Conservation (phyloP, 2,113 vertebrate genomes). For the Oncorhynchus clarkii region DNA sequence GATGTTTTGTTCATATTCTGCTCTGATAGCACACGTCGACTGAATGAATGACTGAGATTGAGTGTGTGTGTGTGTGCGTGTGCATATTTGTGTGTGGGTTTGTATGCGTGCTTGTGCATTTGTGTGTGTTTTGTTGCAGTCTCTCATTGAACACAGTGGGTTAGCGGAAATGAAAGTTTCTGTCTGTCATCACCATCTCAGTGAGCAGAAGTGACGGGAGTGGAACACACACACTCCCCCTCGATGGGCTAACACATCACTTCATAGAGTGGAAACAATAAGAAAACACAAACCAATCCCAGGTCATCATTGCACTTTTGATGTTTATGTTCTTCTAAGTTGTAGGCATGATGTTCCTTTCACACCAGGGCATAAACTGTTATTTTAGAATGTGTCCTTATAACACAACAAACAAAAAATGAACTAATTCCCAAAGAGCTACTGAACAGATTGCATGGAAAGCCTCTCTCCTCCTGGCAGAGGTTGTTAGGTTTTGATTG, state of each 20-base stretch:
- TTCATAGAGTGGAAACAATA: slow-evolving; percentile 45
- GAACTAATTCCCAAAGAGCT: too few relatives aligned
- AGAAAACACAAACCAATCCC: not conserved
- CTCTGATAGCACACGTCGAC: not conserved
- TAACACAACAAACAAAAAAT: too few relatives aligned
- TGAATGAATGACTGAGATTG: too few relatives aligned
- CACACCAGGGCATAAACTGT: not conserved
- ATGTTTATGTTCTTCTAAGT: too few relatives aligned
- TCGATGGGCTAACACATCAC: slow-evolving; percentile 36
- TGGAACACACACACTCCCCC: not conserved
- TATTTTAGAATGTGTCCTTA: too few relatives aligned
- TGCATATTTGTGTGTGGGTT: too few relatives aligned
- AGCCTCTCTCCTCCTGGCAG: too few relatives aligned
- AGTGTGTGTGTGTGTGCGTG: too few relatives aligned
- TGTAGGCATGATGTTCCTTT: not conserved
- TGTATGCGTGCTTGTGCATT: too few relatives aligned
- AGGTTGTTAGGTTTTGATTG: too few relatives aligned
- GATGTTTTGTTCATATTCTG: slow-evolving; percentile 7
- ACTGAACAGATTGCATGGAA: too few relatives aligned
- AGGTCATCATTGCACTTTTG: slow-evolving; percentile 12
- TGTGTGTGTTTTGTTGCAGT: slow-evolving; percentile 24
- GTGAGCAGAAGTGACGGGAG: slow-evolving; percentile 49
- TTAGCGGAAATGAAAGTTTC: slow-evolving; percentile 51
- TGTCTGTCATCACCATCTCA: slow-evolving; percentile 38
- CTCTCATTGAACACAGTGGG: slow-evolving; percentile 16